Evolutionary conservation across 1,140 invertebrate species (phyloP), one percentile per base, ranked within the genome.

Genomic region (Scaptomyza hsui): DNA sequence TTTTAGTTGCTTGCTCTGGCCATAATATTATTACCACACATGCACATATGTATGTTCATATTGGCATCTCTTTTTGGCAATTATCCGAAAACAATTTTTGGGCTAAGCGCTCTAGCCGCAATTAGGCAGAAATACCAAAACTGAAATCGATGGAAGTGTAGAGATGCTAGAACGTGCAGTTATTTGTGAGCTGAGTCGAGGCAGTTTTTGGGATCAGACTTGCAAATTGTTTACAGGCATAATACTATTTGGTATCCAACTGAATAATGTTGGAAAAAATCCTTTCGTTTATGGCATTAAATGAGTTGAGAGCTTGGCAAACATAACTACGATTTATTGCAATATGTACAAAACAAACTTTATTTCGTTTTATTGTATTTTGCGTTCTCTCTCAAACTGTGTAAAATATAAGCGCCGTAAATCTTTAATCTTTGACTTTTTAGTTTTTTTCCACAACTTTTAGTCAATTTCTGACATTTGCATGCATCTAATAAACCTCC

Each of bases 51-150:
- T 21, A 45, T 35, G 24, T 45, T 29, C 39, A 45, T 45, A 45
- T 19, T 53, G 26, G 18, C 63, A 55, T 19, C 41, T 45, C 56
- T 57, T 64, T 7, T 21, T 74, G 67, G 72, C 67, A 71, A 71
- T 64, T 71, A 74, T 70, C 53, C 72, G 71, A 74, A 70, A 64
- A 53, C 47, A 39, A 74, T 71, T 64, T 70, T 70, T 26, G 39
- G 47, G 67, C 65, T 63, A 63, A 74, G 69, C 56, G 64, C 29
- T 74, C 70, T 74, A 48, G 51, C 65, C 72, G 72, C 72, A 74
- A 74, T 74, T 74, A 74, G 53, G 53, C 57, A 55, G 41, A 52
- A 57, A 71, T 74, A 9, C 67, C 32, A 53, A 13, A 29, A 68
- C 12, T 12, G 13, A 29, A 41, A 53, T 16, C 37, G 35, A 19